These are phyloP conservation scores for Amphibalanus amphitrite DNA, from an alignment of 1,140 invertebrate genomes.

Conservation along the genomic window DNA sequence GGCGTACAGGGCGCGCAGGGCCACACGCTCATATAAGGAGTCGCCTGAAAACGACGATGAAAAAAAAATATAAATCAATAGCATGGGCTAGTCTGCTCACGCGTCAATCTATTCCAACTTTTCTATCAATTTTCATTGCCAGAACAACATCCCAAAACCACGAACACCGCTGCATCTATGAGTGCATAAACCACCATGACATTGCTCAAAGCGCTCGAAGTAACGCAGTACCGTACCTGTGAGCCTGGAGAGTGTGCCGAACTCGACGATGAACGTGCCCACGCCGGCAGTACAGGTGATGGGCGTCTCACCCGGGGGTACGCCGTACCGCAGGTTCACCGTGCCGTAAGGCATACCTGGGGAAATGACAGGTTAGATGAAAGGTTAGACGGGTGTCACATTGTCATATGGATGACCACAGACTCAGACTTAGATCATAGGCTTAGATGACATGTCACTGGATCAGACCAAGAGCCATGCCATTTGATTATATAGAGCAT, in stretches of 20 bases:
- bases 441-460: too few relatives aligned
- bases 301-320: slow-evolving; percentile 84
- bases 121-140: too few relatives aligned
- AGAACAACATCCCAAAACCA: too few relatives aligned
- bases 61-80: too few relatives aligned
- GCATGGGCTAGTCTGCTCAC: too few relatives aligned
- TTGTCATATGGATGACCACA: too few relatives aligned
- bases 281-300: slow-evolving; percentile 96
- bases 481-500: too few relatives aligned
- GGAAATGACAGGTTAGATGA: slow-evolving; percentile 38
- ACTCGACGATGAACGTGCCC: slow-evolving; percentile 93
- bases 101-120: too few relatives aligned
- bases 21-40: slow-evolving; percentile 52
- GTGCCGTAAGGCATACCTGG: slow-evolving; percentile 97
- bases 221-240: slow-evolving; percentile 51
- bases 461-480: background rate
- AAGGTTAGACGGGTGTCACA: slow-evolving; percentile 14
- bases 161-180: too few relatives aligned
- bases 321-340: slow-evolving; percentile 76
- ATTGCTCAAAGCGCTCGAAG: too few relatives aligned
- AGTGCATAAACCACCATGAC: too few relatives aligned
- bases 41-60: slow-evolving; percentile 28
- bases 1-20: slow-evolving; percentile 74
- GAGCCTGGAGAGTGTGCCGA: slow-evolving; percentile 80
- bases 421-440: too few relatives aligned